Conservation (phyloP, 2,888 invertebrate genomes). For the Brachyopa scutellaris region DNA sequence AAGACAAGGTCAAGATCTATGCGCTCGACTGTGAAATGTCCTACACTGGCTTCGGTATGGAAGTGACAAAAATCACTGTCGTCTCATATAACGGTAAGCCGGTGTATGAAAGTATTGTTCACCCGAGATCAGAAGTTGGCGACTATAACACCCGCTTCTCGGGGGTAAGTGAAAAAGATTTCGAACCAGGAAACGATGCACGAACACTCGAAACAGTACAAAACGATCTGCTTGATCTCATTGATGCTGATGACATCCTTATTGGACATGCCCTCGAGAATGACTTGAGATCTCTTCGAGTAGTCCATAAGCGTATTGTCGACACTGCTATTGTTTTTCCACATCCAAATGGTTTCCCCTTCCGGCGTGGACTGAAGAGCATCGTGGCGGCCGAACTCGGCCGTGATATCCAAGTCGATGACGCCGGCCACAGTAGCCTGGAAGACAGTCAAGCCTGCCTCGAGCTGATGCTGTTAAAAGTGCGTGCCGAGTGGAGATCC, state of each 20-base stretch:
- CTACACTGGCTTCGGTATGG: slow-evolving; percentile 92
- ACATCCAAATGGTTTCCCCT: slow-evolving; percentile 91
- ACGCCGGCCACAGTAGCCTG: slow-evolving; percentile 91
- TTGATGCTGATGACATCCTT: slow-evolving; percentile 92
- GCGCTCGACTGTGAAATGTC: slow-evolving; percentile 99
- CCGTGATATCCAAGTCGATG: slow-evolving; percentile 90
- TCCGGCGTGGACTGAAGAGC: slow-evolving; percentile 90
- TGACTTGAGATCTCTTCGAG: slow-evolving; percentile 92
- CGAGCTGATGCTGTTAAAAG: slow-evolving; percentile 92
- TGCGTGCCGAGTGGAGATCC: slow-evolving; percentile 83
- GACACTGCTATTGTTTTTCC: slow-evolving; percentile 96
- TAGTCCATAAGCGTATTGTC: slow-evolving; percentile 92
- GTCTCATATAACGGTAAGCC: slow-evolving; percentile 88
- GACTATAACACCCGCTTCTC: slow-evolving; percentile 98
- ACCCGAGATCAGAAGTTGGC: slow-evolving; percentile 90
- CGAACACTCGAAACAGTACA: slow-evolving; percentile 92
- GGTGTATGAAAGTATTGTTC: slow-evolving; percentile 92
- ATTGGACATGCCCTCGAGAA: slow-evolving; percentile 98
- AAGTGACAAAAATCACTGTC: slow-evolving; percentile 93
- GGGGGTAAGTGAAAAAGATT: slow-evolving; percentile 89
- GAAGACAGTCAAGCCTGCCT: slow-evolving; percentile 96
- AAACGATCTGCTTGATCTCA: slow-evolving; percentile 90
- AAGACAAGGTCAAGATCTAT: slow-evolving; percentile 83
- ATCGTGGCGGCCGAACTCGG: slow-evolving; percentile 88
- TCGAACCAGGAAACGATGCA: slow-evolving; percentile 83